Conservation (phyloP, 2,888 invertebrate genomes). For the Noctua comes region DNA sequence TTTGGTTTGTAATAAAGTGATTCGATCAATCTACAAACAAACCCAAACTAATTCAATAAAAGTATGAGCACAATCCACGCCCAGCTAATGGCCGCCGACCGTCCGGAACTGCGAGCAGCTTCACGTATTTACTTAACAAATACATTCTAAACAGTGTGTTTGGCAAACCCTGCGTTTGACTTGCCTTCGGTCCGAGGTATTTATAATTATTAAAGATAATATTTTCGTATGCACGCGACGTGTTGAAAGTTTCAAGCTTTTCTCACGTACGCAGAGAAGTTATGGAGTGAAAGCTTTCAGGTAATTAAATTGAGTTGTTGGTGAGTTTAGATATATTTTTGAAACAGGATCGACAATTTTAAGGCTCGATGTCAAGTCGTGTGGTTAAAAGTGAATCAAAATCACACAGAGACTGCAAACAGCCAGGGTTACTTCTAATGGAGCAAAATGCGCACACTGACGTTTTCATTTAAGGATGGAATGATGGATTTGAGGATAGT, state of each 20-base stretch:
- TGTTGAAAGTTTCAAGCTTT: slow-evolving; percentile 18
- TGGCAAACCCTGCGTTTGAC: background rate
- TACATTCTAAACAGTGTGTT: slow-evolving; percentile 44
- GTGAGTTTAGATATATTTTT: background rate
- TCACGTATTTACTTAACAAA: slow-evolving; percentile 42
- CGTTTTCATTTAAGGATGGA: background rate
- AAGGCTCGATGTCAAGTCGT: background rate
- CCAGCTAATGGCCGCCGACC: slow-evolving; percentile 23
- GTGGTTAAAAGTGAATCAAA: background rate
- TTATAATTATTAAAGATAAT: slow-evolving; percentile 30
- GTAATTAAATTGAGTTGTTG: slow-evolving; percentile 2
- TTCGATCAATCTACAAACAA: background rate
- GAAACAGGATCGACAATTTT: background rate
- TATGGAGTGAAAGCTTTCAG: slow-evolving; percentile 6
- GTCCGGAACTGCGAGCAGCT: slow-evolving; percentile 27
- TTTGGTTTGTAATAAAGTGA: background rate
- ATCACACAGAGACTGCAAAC: background rate
- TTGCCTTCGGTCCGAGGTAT: slow-evolving; percentile 1
- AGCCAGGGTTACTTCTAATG: background rate
- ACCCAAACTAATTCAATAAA: slow-evolving; percentile 29
- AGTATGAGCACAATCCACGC: slow-evolving; percentile 3
- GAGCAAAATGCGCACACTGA: background rate
- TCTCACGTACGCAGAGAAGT: background rate
- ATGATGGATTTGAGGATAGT: background rate
- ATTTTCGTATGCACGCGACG: slow-evolving; percentile 18